phyloP scores from a whole-genome alignment of 1,140 invertebrate genomes.

The Heliconius himera region DNA sequence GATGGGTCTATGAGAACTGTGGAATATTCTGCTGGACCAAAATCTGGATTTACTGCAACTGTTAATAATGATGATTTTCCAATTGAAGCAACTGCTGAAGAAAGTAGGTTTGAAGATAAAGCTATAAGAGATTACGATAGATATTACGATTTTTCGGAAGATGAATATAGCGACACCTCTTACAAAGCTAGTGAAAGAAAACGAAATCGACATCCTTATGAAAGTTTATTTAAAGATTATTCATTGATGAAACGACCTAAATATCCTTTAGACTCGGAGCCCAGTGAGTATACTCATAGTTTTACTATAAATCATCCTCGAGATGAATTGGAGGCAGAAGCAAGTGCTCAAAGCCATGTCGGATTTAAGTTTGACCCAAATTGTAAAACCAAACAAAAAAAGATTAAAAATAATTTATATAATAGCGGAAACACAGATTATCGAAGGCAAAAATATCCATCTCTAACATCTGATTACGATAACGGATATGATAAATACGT shows the following conservation, averaged over 20 bases:
- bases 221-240: conserved; percentile 58
- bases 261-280: conserved; percentile 60
- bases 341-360: conserved; percentile 60
- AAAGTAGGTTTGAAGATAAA: conserved; percentile 60
- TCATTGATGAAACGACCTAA: conserved; percentile 56
- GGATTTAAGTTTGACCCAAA: conserved; percentile 64
- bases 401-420: conserved; percentile 57
- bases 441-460: conserved; percentile 62
- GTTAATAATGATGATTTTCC: conserved; percentile 57
- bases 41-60: conserved; percentile 67
- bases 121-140: conserved; percentile 65
- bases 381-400: conserved; percentile 71
- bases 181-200: conserved; percentile 54
- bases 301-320: conserved; percentile 68
- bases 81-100: conserved; percentile 33
- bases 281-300: conserved; percentile 69
- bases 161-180: conserved; percentile 50
- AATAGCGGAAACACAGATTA: conserved; percentile 56
- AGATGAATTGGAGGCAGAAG: conserved; percentile 55
- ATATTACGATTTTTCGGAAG: conserved; percentile 65
- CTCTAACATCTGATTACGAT: conserved; percentile 49
- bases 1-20: conserved; percentile 79
- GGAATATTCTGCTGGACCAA: conserved; percentile 76
- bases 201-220: conserved; percentile 58
- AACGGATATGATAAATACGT: conserved; percentile 62